phyloP scores from a whole-genome alignment of 1,140 invertebrate species.

The Monomorium pharaonis region DNA sequence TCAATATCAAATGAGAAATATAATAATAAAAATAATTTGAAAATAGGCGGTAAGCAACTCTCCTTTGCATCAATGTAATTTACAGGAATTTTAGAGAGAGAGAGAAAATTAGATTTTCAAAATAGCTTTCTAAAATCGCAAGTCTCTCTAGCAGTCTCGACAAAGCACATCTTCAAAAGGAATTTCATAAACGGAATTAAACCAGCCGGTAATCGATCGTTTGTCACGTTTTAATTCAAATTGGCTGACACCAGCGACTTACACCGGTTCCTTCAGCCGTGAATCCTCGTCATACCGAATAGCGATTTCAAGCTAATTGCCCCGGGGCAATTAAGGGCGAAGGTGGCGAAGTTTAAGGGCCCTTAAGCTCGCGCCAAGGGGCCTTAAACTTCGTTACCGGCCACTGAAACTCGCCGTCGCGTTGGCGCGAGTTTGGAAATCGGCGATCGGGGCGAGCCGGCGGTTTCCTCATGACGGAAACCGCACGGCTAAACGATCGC shows the following conservation, averaged over 20 bases:
- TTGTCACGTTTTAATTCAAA: not conserved
- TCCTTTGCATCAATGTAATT: too few species aligned
- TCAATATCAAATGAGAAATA: too few species aligned
- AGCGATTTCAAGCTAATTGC: not conserved
- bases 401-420: not conserved
- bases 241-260: not conserved
- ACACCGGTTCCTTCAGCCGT: not conserved
- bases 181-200: not conserved
- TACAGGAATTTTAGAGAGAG: too few species aligned
- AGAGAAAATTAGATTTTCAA: too few species aligned
- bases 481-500: conserved; percentile 26
- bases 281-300: not conserved
- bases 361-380: too few species aligned
- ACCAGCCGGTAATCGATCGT: not conserved
- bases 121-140: not conserved
- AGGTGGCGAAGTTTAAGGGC: too few species aligned
- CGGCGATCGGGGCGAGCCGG: not conserved
- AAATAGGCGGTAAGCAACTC: too few species aligned
- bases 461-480: conserved; percentile 59
- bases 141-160: not conserved
- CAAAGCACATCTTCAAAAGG: not conserved
- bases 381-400: not conserved
- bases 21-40: too few species aligned
- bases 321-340: too few species aligned
- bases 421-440: conserved; percentile 38